phyloP scores from a whole-genome alignment of 2,797 vertebrate species.

The Delichon dasypus region DNA sequence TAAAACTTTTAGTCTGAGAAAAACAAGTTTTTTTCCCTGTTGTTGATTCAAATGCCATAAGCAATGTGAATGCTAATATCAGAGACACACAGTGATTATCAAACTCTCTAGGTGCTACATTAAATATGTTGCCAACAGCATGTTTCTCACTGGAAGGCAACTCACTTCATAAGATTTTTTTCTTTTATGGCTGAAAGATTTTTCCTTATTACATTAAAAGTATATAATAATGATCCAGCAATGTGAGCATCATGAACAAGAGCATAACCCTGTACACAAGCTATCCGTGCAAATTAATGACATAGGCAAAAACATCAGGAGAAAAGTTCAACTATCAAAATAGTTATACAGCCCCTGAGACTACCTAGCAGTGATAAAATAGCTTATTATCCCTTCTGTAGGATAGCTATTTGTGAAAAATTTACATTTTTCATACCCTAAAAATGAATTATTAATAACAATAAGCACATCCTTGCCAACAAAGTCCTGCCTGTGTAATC shows the following conservation, averaged over 20 bases:
- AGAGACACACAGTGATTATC: conserved; percentile 26
- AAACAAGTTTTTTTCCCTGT: conserved; percentile 42
- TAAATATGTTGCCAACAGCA: conserved; percentile 45
- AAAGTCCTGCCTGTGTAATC: neutral
- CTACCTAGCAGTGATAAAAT: neutral
- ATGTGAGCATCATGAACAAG: neutral
- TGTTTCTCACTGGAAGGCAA: conserved; percentile 61
- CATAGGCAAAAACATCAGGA: neutral
- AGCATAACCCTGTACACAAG: neutral
- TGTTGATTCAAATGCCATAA: conserved; percentile 65
- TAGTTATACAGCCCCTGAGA: neutral
- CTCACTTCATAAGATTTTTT: conserved; percentile 17
- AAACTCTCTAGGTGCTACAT: conserved; percentile 30
- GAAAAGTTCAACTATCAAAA: conserved; percentile 10
- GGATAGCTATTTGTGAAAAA: neutral
- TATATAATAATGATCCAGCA: conserved; percentile 1
- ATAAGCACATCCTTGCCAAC: neutral
- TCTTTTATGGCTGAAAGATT: conserved; percentile 17
- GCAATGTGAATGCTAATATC: conserved; percentile 35
- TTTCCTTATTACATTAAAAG: conserved; percentile 8
- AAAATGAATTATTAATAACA: conserved; percentile 10
- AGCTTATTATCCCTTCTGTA: conserved; percentile 3
- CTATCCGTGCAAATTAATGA: neutral
- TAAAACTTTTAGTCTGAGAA: conserved; percentile 58
- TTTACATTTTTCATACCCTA: neutral